Base-by-base conservation (phyloP, 2,888 invertebrate species). In the Ligdia adustata region DNA sequence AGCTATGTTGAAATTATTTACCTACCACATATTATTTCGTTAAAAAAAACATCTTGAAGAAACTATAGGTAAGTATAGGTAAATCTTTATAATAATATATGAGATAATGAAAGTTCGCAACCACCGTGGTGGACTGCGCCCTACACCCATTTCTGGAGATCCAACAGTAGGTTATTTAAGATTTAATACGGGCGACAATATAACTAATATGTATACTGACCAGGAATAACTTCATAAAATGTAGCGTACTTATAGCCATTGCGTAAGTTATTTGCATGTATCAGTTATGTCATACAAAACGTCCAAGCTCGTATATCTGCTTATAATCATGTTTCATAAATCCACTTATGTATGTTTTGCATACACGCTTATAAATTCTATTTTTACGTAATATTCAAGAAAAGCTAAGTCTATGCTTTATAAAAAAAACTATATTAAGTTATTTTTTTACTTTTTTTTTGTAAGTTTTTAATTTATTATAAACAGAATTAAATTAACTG, bases 111-210 rank as follows among this genome's bases (percentile, higher is more conserved):
- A n/a, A n/a, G n/a, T n/a, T n/a, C n/a, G n/a, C n/a, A n/a, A n/a
- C n/a, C n/a, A n/a, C n/a, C n/a, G n/a, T n/a, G n/a, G n/a, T n/a
- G n/a, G n/a, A n/a, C n/a, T n/a, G n/a, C n/a, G n/a, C n/a, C n/a
- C n/a, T n/a, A n/a, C n/a, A n/a, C n/a, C n/a, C n/a, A n/a, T n/a
- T n/a, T n/a, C n/a, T n/a, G n/a, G n/a, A n/a, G n/a, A n/a, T n/a
- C n/a, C n/a, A n/a, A n/a, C n/a, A n/a, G n/a, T n/a, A n/a, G n/a
- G n/a, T n/a, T n/a, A n/a, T n/a, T n/a, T n/a, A n/a, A n/a, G n/a
- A n/a, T n/a, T n/a, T n/a, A n/a, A n/a, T n/a, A 29, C 57, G 41
- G 44, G 35, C 16, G 26, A 28, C 9, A 9, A 38, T 37, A 14
- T 2, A 5, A 26, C 15, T 16, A 3, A 15, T 20, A 2, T 6